Conservation (phyloP, 2,797 vertebrate genomes). For the Smutsia temminckii region DNA sequence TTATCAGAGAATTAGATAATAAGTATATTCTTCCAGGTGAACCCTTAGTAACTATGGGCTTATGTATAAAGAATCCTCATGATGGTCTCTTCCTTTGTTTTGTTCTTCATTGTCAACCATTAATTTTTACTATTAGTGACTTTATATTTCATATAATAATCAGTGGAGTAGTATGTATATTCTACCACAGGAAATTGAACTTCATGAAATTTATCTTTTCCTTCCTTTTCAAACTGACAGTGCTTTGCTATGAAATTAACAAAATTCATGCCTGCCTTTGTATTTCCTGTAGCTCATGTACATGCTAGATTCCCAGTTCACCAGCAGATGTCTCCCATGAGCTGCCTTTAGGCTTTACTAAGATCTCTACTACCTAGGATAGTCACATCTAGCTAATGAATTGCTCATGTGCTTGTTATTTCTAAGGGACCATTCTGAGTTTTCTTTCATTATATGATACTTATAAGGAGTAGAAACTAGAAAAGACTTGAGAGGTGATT, state of each 20-base stretch:
- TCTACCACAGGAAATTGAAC: background rate
- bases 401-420: background rate
- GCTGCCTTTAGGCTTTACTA: conserved; percentile 44
- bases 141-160: background rate
- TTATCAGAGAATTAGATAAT: background rate
- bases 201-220: background rate
- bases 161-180: background rate
- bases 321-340: conserved; percentile 81
- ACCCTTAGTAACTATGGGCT: background rate
- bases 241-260: background rate
- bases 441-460: background rate
- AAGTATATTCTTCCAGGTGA: background rate
- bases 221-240: background rate
- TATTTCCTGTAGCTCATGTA: background rate
- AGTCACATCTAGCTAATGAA: background rate
- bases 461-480: conserved; percentile 28
- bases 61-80: background rate
- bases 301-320: conserved; percentile 1
- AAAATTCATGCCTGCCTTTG: background rate
- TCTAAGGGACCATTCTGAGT: background rate
- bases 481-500: conserved; percentile 1
- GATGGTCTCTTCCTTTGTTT: background rate
- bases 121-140: background rate
- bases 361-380: background rate
- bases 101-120: background rate